phyloP scores from a whole-genome alignment of 2,888 invertebrate genomes.

The Eueremaeus valkanovi region DNA sequence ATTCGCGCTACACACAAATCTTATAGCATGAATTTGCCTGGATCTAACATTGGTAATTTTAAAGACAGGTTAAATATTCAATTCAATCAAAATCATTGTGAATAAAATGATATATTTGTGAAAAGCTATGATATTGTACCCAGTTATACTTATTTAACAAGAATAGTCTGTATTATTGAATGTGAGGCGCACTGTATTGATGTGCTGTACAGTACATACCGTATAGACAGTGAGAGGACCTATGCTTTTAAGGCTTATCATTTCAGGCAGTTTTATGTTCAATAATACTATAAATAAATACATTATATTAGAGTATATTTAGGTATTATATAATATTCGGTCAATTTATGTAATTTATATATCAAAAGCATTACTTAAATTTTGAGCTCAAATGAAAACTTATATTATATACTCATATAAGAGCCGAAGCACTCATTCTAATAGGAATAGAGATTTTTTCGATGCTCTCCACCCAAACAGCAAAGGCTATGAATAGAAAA shows the following conservation, averaged over 20 bases:
- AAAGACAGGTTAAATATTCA: no score
- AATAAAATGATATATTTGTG: no score
- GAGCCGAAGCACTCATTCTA: constrained; percentile 20
- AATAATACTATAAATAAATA: constrained; percentile 6
- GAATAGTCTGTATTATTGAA: no score
- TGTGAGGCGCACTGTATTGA: no score
- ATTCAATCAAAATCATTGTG: no score
- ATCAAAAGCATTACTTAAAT: constrained; percentile 28
- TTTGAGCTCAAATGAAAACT: constrained; percentile 9
- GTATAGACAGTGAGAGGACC: neutral
- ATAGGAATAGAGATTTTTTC: neutral
- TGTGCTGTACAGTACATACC: no score
- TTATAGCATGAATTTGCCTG: no score
- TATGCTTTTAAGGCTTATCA: constrained; percentile 30
- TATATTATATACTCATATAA: neutral
- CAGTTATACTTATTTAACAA: no score
- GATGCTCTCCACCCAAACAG: constrained; percentile 27
- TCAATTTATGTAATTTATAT: constrained; percentile 29
- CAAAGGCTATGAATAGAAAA: constrained; percentile 24
- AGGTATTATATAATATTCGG: constrained; percentile 19
- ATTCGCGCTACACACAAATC: no score
- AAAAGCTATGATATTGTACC: no score
- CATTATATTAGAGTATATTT: neutral
- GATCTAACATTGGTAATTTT: no score
- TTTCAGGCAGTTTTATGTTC: neutral